These are phyloP conservation scores for Anguilla pacifica DNA, from an alignment of 2,797 vertebrate genomes.

Conservation along the genomic window DNA sequence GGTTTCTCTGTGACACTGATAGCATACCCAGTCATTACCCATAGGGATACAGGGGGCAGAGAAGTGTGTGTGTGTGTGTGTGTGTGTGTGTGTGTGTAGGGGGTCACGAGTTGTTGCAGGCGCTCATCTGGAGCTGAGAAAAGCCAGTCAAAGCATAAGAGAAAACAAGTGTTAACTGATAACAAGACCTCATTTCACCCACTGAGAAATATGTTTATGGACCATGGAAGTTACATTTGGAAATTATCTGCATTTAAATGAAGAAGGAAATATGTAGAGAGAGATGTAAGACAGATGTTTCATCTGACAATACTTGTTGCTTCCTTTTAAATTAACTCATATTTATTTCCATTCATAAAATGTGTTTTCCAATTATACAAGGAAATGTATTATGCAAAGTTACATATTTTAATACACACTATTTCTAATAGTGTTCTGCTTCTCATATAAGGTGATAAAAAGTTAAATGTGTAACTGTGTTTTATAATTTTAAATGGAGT, in stretches of 20 bases:
- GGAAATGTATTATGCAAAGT: background rate
- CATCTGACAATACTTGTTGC: background rate
- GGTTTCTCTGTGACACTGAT: background rate
- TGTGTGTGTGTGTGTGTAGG: slow-evolving; percentile 19
- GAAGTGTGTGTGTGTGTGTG: too few relatives aligned
- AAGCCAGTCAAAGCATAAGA: slow-evolving; percentile 53
- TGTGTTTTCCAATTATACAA: background rate
- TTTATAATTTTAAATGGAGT: background rate
- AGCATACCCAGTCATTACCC: background rate
- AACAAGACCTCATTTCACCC: slow-evolving; percentile 40
- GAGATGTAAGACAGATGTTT: slow-evolving; percentile 8
- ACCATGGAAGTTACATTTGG: background rate
- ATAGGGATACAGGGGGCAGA: slow-evolving; percentile 9
- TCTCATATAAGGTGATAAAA: background rate
- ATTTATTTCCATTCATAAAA: background rate
- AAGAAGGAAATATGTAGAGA: background rate
- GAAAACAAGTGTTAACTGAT: slow-evolving; percentile 56
- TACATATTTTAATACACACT: background rate
- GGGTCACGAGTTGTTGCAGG: slow-evolving; percentile 13
- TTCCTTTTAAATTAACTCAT: background rate
- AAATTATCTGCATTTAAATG: background rate
- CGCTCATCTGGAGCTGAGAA: slow-evolving; percentile 37
- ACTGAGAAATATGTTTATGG: slow-evolving; percentile 21
- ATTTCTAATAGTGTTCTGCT: background rate
- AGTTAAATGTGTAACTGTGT: background rate